phyloP scores from a whole-genome alignment of 2,797 vertebrate species.

The Garrulus glandarius region DNA sequence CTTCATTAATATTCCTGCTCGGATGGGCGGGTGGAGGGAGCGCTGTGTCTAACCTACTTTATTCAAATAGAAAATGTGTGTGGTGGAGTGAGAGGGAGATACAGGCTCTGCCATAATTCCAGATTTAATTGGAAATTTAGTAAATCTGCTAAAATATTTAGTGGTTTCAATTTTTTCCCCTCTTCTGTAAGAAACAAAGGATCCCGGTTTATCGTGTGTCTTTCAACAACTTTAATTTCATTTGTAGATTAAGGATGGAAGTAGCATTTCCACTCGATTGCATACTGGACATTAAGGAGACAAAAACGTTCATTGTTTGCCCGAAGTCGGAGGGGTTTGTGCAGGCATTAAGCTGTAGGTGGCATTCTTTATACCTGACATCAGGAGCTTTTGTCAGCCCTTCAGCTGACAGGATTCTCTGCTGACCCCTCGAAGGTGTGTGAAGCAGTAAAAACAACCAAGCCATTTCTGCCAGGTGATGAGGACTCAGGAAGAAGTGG shows the following conservation, averaged over 20 bases:
- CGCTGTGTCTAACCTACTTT: constrained; percentile 40
- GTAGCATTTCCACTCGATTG: constrained; percentile 84
- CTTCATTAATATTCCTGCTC: constrained; percentile 42
- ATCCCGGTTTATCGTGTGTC: constrained; percentile 76
- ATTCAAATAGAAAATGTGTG: constrained; percentile 51
- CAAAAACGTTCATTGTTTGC: constrained; percentile 79
- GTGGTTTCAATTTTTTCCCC: constrained; percentile 76
- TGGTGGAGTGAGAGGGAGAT: constrained; percentile 15
- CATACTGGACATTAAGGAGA: constrained; percentile 75
- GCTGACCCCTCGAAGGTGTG: constrained; percentile 65
- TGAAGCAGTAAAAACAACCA: constrained; percentile 54
- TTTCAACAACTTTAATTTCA: constrained; percentile 88
- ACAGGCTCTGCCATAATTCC: constrained; percentile 61
- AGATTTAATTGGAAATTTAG: constrained; percentile 83
- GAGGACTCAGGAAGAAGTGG: constrained; percentile 43
- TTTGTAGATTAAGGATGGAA: constrained; percentile 83
- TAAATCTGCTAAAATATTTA: constrained; percentile 85
- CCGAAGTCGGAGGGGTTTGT: constrained; percentile 43
- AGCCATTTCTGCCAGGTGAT: constrained; percentile 54
- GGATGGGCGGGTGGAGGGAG: constrained; percentile 16
- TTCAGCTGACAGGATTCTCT: constrained; percentile 71
- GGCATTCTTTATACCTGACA: constrained; percentile 80
- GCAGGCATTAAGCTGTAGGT: constrained; percentile 78
- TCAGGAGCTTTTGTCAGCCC: constrained; percentile 71
- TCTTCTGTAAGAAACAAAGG: constrained; percentile 76